phyloP scores from a whole-genome alignment of 2,113 vertebrate genomes.

The Otocyon megalotis region DNA sequence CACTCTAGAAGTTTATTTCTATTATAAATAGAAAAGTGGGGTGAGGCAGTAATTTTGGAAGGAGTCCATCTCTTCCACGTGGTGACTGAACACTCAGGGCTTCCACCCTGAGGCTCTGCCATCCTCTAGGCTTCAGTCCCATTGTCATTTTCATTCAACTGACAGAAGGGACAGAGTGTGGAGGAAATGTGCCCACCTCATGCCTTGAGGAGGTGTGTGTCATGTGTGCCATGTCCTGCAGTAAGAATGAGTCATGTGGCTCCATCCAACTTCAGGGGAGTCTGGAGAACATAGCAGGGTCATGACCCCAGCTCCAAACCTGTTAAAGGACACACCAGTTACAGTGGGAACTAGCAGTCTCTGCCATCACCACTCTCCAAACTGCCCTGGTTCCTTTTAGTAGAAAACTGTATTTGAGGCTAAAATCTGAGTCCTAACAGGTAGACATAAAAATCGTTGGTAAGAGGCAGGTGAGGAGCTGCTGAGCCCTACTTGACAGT shows the following conservation, averaged over 20 bases:
- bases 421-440: not conserved
- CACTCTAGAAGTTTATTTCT: not conserved
- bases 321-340: not conserved
- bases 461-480: not conserved
- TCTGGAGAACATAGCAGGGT: not conserved
- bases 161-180: not conserved
- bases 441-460: not conserved
- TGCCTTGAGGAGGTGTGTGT: not conserved
- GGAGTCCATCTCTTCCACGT: not conserved
- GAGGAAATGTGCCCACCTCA: not conserved
- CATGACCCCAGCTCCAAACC: not conserved
- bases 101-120: not conserved
- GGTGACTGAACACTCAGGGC: not conserved
- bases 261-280: not conserved
- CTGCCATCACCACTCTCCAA: not conserved
- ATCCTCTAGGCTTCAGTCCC: not conserved
- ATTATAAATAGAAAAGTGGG: not conserved
- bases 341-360: not conserved
- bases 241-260: not conserved
- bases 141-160: not conserved
- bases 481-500: not conserved
- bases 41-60: not conserved
- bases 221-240: not conserved
- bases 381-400: not conserved
- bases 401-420: not conserved